These are phyloP conservation scores for Lampris incognitus DNA, from an alignment of 2,113 vertebrate genomes.

Conservation along the genomic window DNA sequence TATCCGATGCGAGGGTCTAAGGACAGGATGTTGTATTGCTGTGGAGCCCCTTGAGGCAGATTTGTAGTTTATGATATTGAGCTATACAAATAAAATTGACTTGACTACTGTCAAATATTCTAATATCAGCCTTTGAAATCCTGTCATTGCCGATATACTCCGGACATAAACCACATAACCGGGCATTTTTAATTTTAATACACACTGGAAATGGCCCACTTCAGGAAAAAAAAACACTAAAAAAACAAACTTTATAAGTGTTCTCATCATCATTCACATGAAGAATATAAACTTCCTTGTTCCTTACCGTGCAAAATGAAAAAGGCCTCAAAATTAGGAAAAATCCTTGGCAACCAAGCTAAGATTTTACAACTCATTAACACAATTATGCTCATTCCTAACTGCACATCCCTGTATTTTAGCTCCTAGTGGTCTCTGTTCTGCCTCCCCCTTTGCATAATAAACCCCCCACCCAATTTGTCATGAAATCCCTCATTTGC, in stretches of 20 bases:
- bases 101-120: too few relatives aligned
- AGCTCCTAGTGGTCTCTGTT: constrained; percentile 80
- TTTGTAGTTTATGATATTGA: too few relatives aligned
- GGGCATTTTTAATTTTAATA: neutral
- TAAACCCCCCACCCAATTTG: constrained; percentile 91
- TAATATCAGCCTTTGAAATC: too few relatives aligned
- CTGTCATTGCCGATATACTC: too few relatives aligned
- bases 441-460: constrained; percentile 92
- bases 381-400: constrained; percentile 58
- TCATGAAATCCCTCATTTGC: constrained; percentile 99
- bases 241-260: neutral
- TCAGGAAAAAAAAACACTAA: neutral
- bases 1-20: too few relatives aligned
- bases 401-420: constrained; percentile 50
- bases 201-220: neutral
- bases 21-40: too few relatives aligned
- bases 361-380: constrained; percentile 67
- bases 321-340: constrained; percentile 32
- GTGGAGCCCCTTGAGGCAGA: too few relatives aligned
- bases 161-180: too few relatives aligned
- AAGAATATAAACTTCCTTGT: constrained; percentile 14
- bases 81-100: too few relatives aligned
- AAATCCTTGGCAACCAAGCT: constrained; percentile 49
- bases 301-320: constrained; percentile 1
- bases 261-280: constrained; percentile 21